phyloP scores from a whole-genome alignment of 2,888 invertebrate genomes.

The Clitarchus hookeri region DNA sequence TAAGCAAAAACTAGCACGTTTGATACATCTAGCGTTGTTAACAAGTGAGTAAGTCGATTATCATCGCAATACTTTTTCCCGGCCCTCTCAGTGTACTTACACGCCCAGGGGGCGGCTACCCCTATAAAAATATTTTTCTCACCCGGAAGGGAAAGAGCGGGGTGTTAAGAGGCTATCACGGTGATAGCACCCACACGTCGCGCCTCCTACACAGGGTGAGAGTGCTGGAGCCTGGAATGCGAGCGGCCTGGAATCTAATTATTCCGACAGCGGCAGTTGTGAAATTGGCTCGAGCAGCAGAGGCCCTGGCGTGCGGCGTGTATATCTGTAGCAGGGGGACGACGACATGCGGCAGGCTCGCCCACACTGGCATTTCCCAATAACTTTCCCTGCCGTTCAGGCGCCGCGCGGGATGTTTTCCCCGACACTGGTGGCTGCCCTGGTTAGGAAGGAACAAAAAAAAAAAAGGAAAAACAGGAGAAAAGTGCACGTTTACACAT shows the following conservation, averaged over 20 bases:
- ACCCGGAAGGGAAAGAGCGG: background rate
- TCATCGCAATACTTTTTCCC: too few relatives aligned
- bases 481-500: background rate
- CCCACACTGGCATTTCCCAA: background rate
- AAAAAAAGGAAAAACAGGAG: background rate
- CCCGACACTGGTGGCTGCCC: background rate
- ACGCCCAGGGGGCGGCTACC: too few relatives aligned
- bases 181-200: background rate
- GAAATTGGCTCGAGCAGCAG: background rate
- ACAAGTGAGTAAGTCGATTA: too few relatives aligned
- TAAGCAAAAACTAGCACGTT: too few relatives aligned
- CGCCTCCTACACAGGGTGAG: background rate
- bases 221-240: background rate
- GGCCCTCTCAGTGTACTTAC: too few relatives aligned
- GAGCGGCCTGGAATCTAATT: background rate
- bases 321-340: background rate
- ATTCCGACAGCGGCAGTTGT: conserved; percentile 9
- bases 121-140: too few relatives aligned
- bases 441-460: background rate
- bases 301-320: background rate
- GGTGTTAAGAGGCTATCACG: background rate
- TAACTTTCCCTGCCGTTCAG: background rate
- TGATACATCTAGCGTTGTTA: too few relatives aligned
- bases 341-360: background rate
- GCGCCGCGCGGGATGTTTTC: background rate